Base-by-base conservation (phyloP, 2,797 vertebrate genomes). In the Sphenopsis melanotis region DNA sequence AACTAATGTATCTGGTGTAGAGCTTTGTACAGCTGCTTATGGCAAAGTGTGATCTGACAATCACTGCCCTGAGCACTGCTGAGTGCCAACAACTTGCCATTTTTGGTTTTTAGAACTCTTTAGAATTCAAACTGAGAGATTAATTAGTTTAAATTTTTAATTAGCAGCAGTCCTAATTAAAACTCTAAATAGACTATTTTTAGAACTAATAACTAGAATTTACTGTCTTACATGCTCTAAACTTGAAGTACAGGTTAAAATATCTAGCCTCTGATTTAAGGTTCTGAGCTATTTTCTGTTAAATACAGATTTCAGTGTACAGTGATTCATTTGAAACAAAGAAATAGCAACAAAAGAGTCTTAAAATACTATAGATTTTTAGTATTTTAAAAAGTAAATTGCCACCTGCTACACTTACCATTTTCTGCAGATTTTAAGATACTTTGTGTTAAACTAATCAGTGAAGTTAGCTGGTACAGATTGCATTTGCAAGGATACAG, bases 251-350 rank as follows among this genome's bases (percentile, higher is more conserved):
- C 13, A 42, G 9, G 3, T 66, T 50, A 55, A 86, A 42, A 29
- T 50, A 44, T 1, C 20, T 52, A 50, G 18, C 22, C 8, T 85
- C 12, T 2, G 1, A 0, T 42, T 26, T 16, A 36, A 68, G 32
- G 8, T 24, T 84, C 52, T 59, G 63, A 76, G 24, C 12, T 63
- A 1, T 29, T 53, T 50, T 26, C 53, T 69, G 10, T 42, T 66
- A 47, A 46, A 46, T 50, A 17, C 2, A 46, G 69, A 30, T 61
- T 17, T 80, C 49, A 17, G 14, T 47, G 42, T 34, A 49, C 39
- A 30, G 26, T n/a, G 34, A 9, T 53, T 53, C 2, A 37, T 63
- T 50, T 57, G 32, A 60, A 75, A 69, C 13, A 52, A 70, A 60
- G 41, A 69, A 39, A 4, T n/a, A 24, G 13, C 50, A 56, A 49